Base-by-base conservation (phyloP, 2,113 vertebrate species). In the Mugil cephalus region DNA sequence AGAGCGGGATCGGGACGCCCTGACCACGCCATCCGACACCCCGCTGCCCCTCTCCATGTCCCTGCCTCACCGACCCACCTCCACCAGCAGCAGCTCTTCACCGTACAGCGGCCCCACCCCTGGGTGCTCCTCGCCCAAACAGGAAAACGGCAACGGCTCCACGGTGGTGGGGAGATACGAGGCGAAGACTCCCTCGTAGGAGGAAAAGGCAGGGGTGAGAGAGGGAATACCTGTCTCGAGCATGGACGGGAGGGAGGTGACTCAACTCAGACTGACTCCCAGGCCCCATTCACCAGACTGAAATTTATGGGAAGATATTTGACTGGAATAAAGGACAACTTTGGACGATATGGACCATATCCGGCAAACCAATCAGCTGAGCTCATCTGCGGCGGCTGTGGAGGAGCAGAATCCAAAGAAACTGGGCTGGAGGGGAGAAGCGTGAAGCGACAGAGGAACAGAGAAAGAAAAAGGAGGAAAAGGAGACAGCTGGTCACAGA, bases 161-260 rank as follows among this genome's bases (percentile, higher is more conserved):
- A 47, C 93, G 0, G 74, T 92, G 0, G 90, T 85, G 11, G 74
- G 92, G 18, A 52, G 94, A 55, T 77, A 77, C 0, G 96, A 98
- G 78, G 4, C 94, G 1, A 97, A 97, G 73, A 85, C 95, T 1
- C 95, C 94, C 0, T 95, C 95, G 3, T 97, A 96, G 94, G 85
- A 66, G 55, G 21, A 45, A 53, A 21, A 4, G 46, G 39, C 30
- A 17, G 52, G 66, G 46, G 48, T 19, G 48, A 21, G 62, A 69
- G n/a, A 62, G 42, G 68, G 15, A 43, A 61, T 61, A 63, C 55
- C 63, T 61, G 40, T 53, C 38, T 73, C 64, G 10, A 68, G 46
- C 45, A 9, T 0, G 15, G 11, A 48, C 43, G 55, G 12, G 39
- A 15, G 9, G 2, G 6, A 17, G 46, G 60, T 60, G 47, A 80